Evolutionary conservation across 2,888 invertebrate species (phyloP).

Genomic region (Mayetiola destructor): DNA sequence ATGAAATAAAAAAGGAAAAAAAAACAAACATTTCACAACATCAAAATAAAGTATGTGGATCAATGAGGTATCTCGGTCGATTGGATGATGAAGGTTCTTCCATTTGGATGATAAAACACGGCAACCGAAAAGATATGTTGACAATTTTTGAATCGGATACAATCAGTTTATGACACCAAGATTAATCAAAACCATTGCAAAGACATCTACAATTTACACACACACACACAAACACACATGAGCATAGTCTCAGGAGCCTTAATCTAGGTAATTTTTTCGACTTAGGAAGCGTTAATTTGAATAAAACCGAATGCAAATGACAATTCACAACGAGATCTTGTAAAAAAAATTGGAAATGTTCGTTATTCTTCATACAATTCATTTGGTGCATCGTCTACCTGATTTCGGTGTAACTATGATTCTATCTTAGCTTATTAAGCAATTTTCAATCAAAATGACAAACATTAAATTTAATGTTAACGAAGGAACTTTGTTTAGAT

Average conservation of each 20-base stretch:
- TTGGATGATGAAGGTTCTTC: conserved; percentile 5
- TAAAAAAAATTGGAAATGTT: background rate
- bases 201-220: no score
- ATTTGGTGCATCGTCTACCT: background rate
- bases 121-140: background rate
- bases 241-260: no score
- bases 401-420: background rate
- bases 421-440: background rate
- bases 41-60: no score
- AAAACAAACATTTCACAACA: no score
- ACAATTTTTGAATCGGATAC: no score
- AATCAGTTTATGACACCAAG: background rate
- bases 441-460: background rate
- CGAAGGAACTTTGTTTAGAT: conserved; percentile 5
- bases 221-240: no score
- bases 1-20: no score
- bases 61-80: no score
- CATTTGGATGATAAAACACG: no score
- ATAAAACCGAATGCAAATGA: conserved; percentile 8
- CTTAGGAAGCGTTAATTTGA: conserved; percentile 7
- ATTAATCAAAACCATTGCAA: no score
- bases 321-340: background rate
- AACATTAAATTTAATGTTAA: conserved; percentile 7
- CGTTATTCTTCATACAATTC: background rate
- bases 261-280: conserved; percentile 12